Conservation (phyloP, 2,888 invertebrate genomes). For the Drosophila neonasuta region DNA sequence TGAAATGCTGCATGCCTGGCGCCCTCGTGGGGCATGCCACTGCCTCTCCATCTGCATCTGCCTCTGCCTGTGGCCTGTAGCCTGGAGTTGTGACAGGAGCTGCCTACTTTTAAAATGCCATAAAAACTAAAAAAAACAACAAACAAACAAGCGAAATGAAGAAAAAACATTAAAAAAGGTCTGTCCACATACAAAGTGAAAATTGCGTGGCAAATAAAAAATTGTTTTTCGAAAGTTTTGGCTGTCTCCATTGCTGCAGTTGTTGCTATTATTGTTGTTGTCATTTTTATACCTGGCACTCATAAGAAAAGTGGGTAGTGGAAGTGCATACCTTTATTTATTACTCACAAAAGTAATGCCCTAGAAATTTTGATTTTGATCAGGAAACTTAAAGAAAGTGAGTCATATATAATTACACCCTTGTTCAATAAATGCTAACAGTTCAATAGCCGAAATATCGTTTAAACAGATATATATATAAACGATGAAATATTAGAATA, state of each 20-base stretch:
- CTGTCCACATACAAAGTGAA: slow-evolving; percentile 63
- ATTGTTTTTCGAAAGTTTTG: slow-evolving; percentile 68
- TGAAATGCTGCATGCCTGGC: slow-evolving; percentile 70
- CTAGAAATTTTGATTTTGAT: no score
- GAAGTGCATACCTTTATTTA: no score
- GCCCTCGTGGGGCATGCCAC: slow-evolving; percentile 14
- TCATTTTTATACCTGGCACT: slow-evolving; percentile 6
- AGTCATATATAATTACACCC: no score
- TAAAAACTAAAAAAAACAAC: slow-evolving; percentile 63
- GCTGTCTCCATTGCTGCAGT: slow-evolving; percentile 34
- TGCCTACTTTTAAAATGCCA: slow-evolving; percentile 68
- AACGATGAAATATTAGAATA: no score
- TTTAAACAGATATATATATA: no score
- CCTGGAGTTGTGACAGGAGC: slow-evolving; percentile 19
- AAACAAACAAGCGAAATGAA: slow-evolving; percentile 27
- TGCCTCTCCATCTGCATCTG: background rate
- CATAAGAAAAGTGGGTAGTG: background rate
- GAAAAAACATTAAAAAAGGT: slow-evolving; percentile 40
- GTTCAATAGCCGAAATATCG: no score
- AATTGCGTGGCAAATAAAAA: slow-evolving; percentile 60
- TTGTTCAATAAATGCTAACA: no score
- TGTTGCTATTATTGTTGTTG: slow-evolving; percentile 31
- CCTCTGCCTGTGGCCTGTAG: background rate
- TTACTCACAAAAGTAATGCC: no score
- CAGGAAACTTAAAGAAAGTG: no score